A percentile compares a stretch with the other conserved stretches of the same genome.
Conservation (phyloP, 2,797 vertebrate species). For the Hydrocynus forskahlii region DNA sequence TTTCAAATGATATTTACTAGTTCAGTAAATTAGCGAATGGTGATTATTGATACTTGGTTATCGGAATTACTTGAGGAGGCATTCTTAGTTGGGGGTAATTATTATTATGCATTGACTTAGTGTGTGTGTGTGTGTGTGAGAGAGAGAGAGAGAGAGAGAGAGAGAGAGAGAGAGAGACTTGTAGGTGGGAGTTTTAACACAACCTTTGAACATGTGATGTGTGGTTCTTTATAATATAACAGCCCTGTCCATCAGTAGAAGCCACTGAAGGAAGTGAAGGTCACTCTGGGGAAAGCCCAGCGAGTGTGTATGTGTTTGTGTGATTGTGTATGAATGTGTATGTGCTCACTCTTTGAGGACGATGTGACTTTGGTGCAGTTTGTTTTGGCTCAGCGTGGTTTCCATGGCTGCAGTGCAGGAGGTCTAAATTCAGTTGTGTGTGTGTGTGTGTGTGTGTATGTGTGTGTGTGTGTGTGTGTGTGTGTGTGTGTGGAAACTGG, state of each 20-base stretch:
- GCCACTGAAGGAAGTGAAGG: background rate
- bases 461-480: constrained; percentile 35
- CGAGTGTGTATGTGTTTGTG: constrained; percentile 21
- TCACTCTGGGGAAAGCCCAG: constrained; percentile 6
- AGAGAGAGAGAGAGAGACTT: too few relatives aligned
- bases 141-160: too few relatives aligned
- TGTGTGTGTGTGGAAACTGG: background rate
- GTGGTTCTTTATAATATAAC: too few relatives aligned
- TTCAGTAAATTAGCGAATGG: too few relatives aligned
- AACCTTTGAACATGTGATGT: too few relatives aligned
- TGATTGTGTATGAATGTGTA: background rate
- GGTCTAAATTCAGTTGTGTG: constrained; percentile 30
- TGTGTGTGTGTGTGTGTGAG: too few relatives aligned
- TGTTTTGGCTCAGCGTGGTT: constrained; percentile 35
- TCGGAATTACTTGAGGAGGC: too few relatives aligned
- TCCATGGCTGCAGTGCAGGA: constrained; percentile 35
- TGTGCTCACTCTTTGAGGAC: constrained; percentile 13
- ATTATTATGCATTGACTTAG: too few relatives aligned
- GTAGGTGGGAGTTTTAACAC: too few relatives aligned
- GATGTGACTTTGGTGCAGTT: constrained; percentile 26
- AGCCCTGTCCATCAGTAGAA: background rate
- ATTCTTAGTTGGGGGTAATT: too few relatives aligned
- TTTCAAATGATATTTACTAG: too few relatives aligned
- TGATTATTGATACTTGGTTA: too few relatives aligned
- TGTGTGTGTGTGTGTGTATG: constrained; percentile 27